These are phyloP conservation scores for Lagria hirta DNA, from an alignment of 2,888 invertebrate genomes.

Conservation along the genomic window DNA sequence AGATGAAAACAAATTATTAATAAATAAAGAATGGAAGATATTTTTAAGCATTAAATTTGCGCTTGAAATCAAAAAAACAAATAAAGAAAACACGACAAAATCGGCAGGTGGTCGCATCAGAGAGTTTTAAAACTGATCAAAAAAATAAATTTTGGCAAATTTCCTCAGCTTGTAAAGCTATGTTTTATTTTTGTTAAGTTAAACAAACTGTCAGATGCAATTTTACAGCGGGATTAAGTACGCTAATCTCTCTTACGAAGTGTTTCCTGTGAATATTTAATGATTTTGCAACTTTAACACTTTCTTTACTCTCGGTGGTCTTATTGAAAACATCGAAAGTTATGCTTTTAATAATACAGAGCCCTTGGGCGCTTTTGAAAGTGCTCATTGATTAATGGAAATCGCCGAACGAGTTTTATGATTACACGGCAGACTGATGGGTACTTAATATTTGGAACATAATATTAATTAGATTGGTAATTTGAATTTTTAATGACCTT, in stretches of 20 bases:
- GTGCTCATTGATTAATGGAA: conserved; percentile 11
- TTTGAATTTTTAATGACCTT: too few species aligned
- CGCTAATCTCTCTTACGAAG: neutral
- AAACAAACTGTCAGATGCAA: conserved; percentile 12
- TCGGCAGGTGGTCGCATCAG: conserved; percentile 11
- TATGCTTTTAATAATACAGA: conserved; percentile 5
- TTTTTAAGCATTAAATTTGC: too few species aligned
- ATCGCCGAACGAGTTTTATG: too few species aligned
- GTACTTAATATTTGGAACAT: too few species aligned
- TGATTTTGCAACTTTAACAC: conserved; percentile 1
- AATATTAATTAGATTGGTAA: too few species aligned
- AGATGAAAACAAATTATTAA: too few species aligned
- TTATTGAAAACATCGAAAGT: conserved; percentile 18
- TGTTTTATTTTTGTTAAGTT: conserved; percentile 9
- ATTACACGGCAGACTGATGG: too few species aligned
- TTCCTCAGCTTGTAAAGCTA: conserved; percentile 1
- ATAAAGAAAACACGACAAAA: neutral
- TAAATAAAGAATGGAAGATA: too few species aligned
- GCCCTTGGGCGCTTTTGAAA: conserved; percentile 19
- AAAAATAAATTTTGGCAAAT: conserved; percentile 6
- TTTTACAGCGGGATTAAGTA: conserved; percentile 1
- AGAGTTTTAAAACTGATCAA: neutral
- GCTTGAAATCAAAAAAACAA: too few species aligned
- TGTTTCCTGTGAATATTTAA: conserved; percentile 8
- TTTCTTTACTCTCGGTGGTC: conserved; percentile 16